These are phyloP conservation scores for Scytalopus superciliaris DNA, from an alignment of 2,113 vertebrate species.

Conservation along the genomic window DNA sequence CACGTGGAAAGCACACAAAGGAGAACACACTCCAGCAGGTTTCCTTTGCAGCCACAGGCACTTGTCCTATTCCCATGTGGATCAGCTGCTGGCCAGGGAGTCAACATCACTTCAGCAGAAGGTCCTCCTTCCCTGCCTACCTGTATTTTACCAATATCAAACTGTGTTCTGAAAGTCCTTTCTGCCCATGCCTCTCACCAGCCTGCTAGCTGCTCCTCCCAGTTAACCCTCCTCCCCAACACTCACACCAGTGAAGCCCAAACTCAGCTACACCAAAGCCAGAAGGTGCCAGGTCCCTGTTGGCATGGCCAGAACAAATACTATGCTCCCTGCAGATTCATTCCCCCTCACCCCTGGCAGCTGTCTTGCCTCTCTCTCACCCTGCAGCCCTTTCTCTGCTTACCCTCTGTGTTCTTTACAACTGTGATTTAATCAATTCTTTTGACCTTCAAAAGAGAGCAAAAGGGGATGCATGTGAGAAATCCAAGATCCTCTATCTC, in stretches of 20 bases:
- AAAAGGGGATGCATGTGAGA: neutral
- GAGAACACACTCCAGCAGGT: neutral
- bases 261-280: neutral
- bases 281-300: neutral
- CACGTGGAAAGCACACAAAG: fast-evolving
- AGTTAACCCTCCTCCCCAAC: neutral
- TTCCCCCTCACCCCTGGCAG: neutral
- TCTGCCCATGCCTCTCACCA: neutral
- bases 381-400: neutral
- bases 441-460: neutral
- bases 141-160: neutral
- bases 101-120: neutral
- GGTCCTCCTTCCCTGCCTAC: neutral
- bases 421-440: neutral
- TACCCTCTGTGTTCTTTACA: neutral
- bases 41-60: neutral
- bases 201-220: neutral
- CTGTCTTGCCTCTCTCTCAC: neutral
- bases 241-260: neutral
- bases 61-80: neutral
- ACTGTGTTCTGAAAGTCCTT: neutral
- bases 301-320: fast-evolving
- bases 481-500: neutral
- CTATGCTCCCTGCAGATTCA: fast-evolving
- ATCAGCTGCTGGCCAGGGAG: neutral